A percentile compares a stretch with the other conserved stretches of the same genome.
phyloP scores from a whole-genome alignment of 2,888 invertebrate species.

The Phengaris arion region DNA sequence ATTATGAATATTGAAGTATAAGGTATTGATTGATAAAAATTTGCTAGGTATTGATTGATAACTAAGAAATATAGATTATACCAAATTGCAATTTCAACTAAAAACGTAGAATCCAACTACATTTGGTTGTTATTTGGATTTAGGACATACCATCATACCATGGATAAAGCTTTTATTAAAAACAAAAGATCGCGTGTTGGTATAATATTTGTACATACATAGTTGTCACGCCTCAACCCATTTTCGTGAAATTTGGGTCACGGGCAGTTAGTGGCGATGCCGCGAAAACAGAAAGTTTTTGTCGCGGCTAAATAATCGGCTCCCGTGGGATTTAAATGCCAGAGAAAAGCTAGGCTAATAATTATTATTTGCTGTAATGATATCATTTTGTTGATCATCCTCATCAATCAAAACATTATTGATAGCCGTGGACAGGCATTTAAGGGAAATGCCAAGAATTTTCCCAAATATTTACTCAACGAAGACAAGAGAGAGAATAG shows the following conservation, averaged over 20 bases:
- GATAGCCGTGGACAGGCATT: neutral
- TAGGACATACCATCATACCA: neutral
- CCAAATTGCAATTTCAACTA: neutral
- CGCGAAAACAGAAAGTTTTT: slow-evolving; percentile 8
- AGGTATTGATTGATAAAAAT: no score
- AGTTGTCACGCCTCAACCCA: slow-evolving; percentile 23
- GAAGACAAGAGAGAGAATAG: neutral
- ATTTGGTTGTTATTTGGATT: neutral
- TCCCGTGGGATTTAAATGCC: slow-evolving; percentile 8
- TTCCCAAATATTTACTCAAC: neutral
- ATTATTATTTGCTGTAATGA: slow-evolving; percentile 1
- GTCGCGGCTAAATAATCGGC: neutral
- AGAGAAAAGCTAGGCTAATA: slow-evolving; percentile 11
- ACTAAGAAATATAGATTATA: neutral
- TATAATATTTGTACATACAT: neutral
- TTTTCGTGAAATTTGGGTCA: slow-evolving; percentile 24
- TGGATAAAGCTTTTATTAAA: slow-evolving; percentile 11
- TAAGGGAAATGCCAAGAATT: neutral
- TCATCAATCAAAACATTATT: slow-evolving; percentile 13
- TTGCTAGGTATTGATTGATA: neutral
- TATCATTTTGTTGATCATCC: neutral
- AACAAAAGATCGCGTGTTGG: slow-evolving; percentile 1
- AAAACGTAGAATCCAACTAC: neutral
- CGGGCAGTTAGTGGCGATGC: slow-evolving; percentile 7
- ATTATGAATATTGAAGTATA: no score